phyloP scores from a whole-genome alignment of 2,113 vertebrate species.

The Paraplagusia blochii region DNA sequence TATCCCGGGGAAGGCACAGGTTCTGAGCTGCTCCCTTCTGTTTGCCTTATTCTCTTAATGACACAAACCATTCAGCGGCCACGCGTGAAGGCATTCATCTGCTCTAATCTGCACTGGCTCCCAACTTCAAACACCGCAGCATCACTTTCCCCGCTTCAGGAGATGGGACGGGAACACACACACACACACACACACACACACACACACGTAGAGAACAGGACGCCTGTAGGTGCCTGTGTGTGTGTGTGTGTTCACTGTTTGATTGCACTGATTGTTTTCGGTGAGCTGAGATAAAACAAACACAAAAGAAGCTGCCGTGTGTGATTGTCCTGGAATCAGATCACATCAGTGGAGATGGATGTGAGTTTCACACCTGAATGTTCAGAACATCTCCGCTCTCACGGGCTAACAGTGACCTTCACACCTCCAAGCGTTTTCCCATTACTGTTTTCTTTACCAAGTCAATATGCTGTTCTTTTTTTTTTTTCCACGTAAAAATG shows the following conservation, averaged over 20 bases:
- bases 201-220: no score
- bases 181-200: slow-evolving; percentile 17
- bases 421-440: slow-evolving; percentile 48
- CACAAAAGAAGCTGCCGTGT: slow-evolving; percentile 67
- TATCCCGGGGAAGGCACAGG: slow-evolving; percentile 43
- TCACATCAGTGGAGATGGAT: slow-evolving; percentile 51
- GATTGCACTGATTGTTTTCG: slow-evolving; percentile 73
- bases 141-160: slow-evolving; percentile 36
- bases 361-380: slow-evolving; percentile 50
- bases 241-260: slow-evolving; percentile 62
- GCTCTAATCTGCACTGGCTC: slow-evolving; percentile 72
- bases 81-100: slow-evolving; percentile 78
- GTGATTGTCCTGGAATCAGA: slow-evolving; percentile 73
- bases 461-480: slow-evolving; percentile 4
- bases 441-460: slow-evolving; percentile 40
- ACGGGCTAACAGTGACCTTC: slow-evolving; percentile 47
- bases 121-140: slow-evolving; percentile 68
- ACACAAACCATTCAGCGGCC: slow-evolving; percentile 79
- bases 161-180: slow-evolving; percentile 49
- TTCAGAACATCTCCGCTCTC: slow-evolving; percentile 22
- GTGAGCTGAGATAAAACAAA: slow-evolving; percentile 69
- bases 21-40: slow-evolving; percentile 59
- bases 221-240: slow-evolving; percentile 44
- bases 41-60: slow-evolving; percentile 77
- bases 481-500: slow-evolving; percentile 37